phyloP scores from a whole-genome alignment of 2,113 vertebrate species.

The Pituophis catenifer region DNA sequence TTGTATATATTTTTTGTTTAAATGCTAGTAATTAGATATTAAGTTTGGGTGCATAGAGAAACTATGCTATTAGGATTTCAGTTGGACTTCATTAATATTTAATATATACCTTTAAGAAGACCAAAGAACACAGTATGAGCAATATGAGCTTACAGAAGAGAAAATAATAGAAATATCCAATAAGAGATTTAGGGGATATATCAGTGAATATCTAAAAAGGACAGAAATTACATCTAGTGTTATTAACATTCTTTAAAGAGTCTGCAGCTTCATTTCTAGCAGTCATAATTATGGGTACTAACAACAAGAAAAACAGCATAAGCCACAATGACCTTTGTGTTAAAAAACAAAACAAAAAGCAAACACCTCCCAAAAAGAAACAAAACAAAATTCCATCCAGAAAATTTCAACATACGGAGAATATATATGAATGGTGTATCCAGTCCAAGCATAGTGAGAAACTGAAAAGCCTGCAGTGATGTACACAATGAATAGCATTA shows the following conservation, averaged over 20 bases:
- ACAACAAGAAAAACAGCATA: constrained; percentile 28
- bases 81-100: constrained; percentile 32
- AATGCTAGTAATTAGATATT: constrained; percentile 49
- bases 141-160: background rate
- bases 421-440: background rate
- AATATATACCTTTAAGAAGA: constrained; percentile 34
- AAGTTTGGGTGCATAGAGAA: constrained; percentile 42
- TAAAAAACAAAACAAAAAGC: background rate
- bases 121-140: constrained; percentile 20
- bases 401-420: background rate
- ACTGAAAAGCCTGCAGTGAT: constrained; percentile 4
- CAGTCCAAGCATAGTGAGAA: background rate
- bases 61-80: constrained; percentile 35
- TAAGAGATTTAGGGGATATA: constrained; percentile 26
- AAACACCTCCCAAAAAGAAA: background rate
- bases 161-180: constrained; percentile 4
- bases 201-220: constrained; percentile 39
- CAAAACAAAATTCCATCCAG: background rate
- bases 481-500: background rate
- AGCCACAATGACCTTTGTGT: constrained; percentile 31
- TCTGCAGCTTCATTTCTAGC: background rate
- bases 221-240: constrained; percentile 41
- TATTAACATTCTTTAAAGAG: constrained; percentile 23
- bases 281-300: constrained; percentile 22
- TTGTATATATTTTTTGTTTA: constrained; percentile 43